Percentiles rank a stretch among this genome's conserved stretches.
Conservation (phyloP, 2,797 vertebrate species). For the Amazona ochrocephala region DNA sequence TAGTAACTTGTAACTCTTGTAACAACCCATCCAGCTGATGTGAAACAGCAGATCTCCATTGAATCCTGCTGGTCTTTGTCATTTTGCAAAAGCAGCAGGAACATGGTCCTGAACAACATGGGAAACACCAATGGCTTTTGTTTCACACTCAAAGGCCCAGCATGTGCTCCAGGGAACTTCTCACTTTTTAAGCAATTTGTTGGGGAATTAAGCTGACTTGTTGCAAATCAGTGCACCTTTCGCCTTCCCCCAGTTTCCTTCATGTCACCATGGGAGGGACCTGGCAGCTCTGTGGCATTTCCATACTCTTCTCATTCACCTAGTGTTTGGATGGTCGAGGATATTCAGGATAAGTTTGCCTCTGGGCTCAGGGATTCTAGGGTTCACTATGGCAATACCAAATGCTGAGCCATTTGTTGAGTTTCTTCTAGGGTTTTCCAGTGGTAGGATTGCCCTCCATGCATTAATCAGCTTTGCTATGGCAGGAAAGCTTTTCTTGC, state of each 20-base stretch:
- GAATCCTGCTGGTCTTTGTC: background rate
- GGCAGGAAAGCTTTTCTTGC: background rate
- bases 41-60: background rate
- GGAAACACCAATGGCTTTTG: background rate
- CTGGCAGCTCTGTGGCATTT: background rate
- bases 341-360: background rate
- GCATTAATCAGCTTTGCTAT: background rate
- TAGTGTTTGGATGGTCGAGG: background rate
- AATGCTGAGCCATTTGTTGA: background rate
- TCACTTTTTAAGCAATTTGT: background rate
- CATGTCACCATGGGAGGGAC: background rate
- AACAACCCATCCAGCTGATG: background rate
- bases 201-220: background rate
- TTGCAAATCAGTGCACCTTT: background rate
- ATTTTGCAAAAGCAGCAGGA: background rate
- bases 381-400: background rate
- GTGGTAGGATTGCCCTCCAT: background rate
- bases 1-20: background rate
- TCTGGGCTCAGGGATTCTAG: background rate
- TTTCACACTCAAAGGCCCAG: background rate
- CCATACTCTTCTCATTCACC: background rate
- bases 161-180: background rate
- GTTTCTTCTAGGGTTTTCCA: background rate
- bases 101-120: background rate
- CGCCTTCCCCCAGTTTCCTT: background rate